These are phyloP conservation scores for Phrixothrix hirtus DNA, from an alignment of 2,888 invertebrate species.

Conservation along the genomic window DNA sequence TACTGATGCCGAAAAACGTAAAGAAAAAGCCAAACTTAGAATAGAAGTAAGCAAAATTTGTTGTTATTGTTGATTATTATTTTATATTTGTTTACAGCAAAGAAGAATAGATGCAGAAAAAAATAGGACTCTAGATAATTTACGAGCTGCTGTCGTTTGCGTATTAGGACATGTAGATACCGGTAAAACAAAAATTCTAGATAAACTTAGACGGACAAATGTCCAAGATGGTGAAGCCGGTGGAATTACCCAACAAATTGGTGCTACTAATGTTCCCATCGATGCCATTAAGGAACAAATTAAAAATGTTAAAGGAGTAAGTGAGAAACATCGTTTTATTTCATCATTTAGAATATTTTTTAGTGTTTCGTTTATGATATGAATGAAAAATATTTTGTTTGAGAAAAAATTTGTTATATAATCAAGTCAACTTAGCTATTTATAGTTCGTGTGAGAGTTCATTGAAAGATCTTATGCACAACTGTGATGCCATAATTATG, in stretches of 20 bases:
- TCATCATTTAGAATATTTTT: too few species aligned
- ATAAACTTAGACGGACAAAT: slow-evolving; percentile 88
- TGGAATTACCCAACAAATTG: slow-evolving; percentile 99
- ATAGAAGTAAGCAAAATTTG: slow-evolving; percentile 74
- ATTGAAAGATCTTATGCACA: too few species aligned
- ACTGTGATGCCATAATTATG: too few species aligned
- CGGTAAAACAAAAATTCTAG: slow-evolving; percentile 98
- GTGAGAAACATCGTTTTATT: slow-evolving; percentile 49
- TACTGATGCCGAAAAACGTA: slow-evolving; percentile 75
- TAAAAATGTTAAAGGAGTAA: slow-evolving; percentile 88
- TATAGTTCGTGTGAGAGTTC: too few species aligned
- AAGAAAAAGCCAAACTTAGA: slow-evolving; percentile 71
- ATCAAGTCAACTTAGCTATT: too few species aligned
- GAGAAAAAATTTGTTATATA: too few species aligned
- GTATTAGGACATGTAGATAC: slow-evolving; percentile 99
- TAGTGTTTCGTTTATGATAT: too few species aligned
- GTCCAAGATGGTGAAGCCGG: slow-evolving; percentile 97
- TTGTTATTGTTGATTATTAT: too few species aligned
- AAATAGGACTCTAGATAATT: slow-evolving; percentile 65
- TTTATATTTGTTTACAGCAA: slow-evolving; percentile 58
- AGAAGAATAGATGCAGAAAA: slow-evolving; percentile 72
- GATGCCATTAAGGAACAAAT: slow-evolving; percentile 95
- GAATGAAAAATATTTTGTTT: too few species aligned
- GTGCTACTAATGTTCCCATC: slow-evolving; percentile 97
- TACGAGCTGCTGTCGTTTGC: slow-evolving; percentile 96